phyloP scores from a whole-genome alignment of 2,113 vertebrate species.

The rabbit (Oryctolagus cuniculus) region mOryCun1.1 NC_091434.1:6845001-6845500 shows the following conservation, averaged over 20 bases:
- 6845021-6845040: neutral
- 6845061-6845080: neutral
- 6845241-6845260: neutral
- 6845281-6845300: neutral
- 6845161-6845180: neutral
- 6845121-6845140: neutral
- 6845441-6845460: neutral
- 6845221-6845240: neutral
- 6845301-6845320: too few species aligned
- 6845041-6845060: neutral
- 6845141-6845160: accelerated
- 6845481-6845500: accelerated
- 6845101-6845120: neutral
- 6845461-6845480: neutral
- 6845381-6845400: neutral
- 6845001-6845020: accelerated
- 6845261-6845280: neutral
- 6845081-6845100: neutral
- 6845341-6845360: neutral
- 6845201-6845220: too few species aligned
- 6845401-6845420: neutral
- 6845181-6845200: neutral
- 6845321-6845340: neutral
- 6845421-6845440: too few species aligned
- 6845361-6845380: neutral